Conservation (phyloP, 2,113 vertebrate genomes). For the Ceyx margarethae region DNA sequence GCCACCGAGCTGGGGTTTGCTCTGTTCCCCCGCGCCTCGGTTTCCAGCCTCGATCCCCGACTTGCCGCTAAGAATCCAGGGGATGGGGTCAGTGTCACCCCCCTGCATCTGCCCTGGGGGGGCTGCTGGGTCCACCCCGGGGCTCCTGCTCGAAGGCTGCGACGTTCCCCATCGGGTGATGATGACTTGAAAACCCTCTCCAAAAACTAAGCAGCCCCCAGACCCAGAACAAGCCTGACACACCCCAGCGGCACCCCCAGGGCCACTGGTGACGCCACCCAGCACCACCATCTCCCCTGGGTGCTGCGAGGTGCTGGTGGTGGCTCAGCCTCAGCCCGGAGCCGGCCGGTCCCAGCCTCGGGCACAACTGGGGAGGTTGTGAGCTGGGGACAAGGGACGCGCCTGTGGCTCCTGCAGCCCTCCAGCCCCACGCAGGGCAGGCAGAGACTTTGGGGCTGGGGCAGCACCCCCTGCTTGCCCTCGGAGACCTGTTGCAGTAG, state of each 20-base stretch:
- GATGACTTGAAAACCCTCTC: background rate
- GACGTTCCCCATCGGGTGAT: fast-evolving
- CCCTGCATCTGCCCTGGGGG: background rate
- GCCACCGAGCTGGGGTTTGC: fast-evolving
- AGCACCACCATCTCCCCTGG: background rate
- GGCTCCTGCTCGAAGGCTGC: background rate
- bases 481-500: background rate
- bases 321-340: background rate
- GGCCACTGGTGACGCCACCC: fast-evolving
- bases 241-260: background rate
- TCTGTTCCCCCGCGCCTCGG: fast-evolving
- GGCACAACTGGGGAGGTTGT: background rate
- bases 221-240: background rate
- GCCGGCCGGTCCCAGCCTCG: background rate
- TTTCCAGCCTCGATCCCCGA: background rate
- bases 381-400: background rate
- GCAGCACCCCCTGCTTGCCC: background rate
- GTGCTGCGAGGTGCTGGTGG: background rate
- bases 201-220: background rate
- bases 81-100: background rate
- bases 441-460: background rate
- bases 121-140: fast-evolving
- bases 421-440: background rate
- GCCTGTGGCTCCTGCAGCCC: background rate
- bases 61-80: background rate